These are phyloP conservation scores for Engystomops pustulosus DNA, from an alignment of 2,113 vertebrate species.

Conservation along the genomic window DNA sequence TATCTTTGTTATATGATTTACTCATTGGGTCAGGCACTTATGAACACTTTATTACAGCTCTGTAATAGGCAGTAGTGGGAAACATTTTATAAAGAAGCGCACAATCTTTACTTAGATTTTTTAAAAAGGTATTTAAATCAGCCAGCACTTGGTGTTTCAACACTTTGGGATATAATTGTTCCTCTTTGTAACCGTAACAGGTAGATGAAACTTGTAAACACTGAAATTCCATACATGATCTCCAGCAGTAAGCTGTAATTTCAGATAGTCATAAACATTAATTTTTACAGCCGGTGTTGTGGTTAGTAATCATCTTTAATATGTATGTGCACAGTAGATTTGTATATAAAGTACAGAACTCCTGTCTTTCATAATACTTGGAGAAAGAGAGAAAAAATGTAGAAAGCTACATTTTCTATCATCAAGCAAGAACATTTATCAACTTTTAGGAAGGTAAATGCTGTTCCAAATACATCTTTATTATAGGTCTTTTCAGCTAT, in stretches of 20 bases:
- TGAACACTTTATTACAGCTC: too few relatives aligned
- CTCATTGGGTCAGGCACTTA: too few relatives aligned
- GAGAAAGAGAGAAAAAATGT: conserved; percentile 1
- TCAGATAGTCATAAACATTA: not conserved
- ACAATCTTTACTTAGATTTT: too few relatives aligned
- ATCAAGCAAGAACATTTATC: conserved; percentile 40
- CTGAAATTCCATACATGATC: not conserved
- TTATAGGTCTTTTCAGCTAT: conserved; percentile 50
- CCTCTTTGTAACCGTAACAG: not conserved
- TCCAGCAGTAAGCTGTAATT: not conserved
- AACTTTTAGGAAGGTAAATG: conserved; percentile 49
- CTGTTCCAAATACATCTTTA: conserved; percentile 48
- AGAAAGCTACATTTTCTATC: conserved; percentile 42
- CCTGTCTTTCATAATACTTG: conserved; percentile 23
- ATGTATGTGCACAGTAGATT: conserved; percentile 4
- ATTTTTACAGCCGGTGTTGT: not conserved
- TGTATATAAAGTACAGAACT: conserved; percentile 12
- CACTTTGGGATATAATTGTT: not conserved
- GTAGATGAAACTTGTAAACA: not conserved
- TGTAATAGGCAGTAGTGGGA: too few relatives aligned
- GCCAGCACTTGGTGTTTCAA: too few relatives aligned
- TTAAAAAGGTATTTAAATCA: too few relatives aligned
- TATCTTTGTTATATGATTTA: too few relatives aligned
- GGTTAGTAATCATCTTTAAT: conserved; percentile 31
- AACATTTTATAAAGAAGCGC: too few relatives aligned